A percentile compares a stretch with the other conserved stretches of the same genome.
Evolutionary conservation across 1,140 invertebrate species (phyloP).

Genomic region (Eupristina koningsbergeri): DNA sequence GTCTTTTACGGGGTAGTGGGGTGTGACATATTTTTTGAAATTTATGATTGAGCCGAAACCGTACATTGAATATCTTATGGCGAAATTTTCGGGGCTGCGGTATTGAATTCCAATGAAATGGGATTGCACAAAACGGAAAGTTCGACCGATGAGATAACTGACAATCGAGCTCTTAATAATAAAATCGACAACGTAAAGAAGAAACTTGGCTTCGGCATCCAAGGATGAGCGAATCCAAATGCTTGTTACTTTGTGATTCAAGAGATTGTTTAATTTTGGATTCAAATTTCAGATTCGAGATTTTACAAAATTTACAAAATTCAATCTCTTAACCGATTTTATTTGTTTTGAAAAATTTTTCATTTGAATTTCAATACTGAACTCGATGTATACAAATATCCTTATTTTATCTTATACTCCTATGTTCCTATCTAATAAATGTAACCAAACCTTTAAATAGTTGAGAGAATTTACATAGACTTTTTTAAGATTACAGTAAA

Average conservation of each 20-base stretch:
- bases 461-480: background rate
- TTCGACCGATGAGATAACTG: background rate
- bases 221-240: background rate
- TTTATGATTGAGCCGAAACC: background rate
- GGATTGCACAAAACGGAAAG: background rate
- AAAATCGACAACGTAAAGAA: conserved; percentile 6
- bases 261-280: background rate
- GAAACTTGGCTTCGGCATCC: background rate
- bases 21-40: conserved; percentile 40
- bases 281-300: background rate
- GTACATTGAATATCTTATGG: conserved; percentile 8
- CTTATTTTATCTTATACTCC: background rate
- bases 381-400: background rate
- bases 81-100: background rate
- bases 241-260: background rate
- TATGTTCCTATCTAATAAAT: background rate
- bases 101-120: conserved; percentile 18
- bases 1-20: background rate
- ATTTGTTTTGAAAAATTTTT: background rate
- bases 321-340: background rate
- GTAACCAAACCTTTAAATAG: background rate
- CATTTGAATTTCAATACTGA: background rate
- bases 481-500: too few species aligned
- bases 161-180: background rate
- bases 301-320: background rate